Evolutionary conservation across 2,113 vertebrate species (phyloP), one percentile per base, ranked within the genome.

Genomic region (Percopsis transmontana): DNA sequence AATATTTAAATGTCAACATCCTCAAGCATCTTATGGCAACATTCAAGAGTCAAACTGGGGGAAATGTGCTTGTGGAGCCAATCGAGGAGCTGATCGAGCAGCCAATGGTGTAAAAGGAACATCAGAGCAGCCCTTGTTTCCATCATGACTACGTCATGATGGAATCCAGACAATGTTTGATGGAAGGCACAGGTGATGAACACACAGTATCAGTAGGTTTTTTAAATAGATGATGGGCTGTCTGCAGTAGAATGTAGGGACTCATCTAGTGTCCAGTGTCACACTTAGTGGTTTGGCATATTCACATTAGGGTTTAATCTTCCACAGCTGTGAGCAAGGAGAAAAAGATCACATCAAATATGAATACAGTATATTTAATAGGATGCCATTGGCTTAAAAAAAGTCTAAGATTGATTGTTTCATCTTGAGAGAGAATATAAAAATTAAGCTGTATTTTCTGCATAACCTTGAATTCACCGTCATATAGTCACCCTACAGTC

Each of bases 231-330:
- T 11, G 55, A 68, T 24, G 51, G 44, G 55, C 23, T 11, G 41
- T 64, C 47, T 53, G 40, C 24, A 68, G 64, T 11, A 19, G 57
- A 75, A 39, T 12, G 1, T 11, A 53, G 50, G 66, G 58, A 24
- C 9, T 23, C 13, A 41, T 41, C 51, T 14, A 19, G 64, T 47
- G 62, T 77, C 68, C 87, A 84, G 80, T 74, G 76, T 85, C 66
- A 1, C 44, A 59, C 59, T 58, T 66, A 66, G 75, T 74, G 63
- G 80, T 70, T 75, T 77, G 24, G 41, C 19, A 27, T 27, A 57
- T 73, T 87, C 83, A 77, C 81, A 58, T 92, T 85, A 93, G n/a
- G 90, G 42, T 72, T 93, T 93, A 55, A 93, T 93, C 80, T 93
- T 93, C 92, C 90, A 93, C 62, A 93, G 85, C 92, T 93, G 87